Evolutionary conservation across 2,888 invertebrate genomes (phyloP).

Genomic region (Cephus spinipes): DNA sequence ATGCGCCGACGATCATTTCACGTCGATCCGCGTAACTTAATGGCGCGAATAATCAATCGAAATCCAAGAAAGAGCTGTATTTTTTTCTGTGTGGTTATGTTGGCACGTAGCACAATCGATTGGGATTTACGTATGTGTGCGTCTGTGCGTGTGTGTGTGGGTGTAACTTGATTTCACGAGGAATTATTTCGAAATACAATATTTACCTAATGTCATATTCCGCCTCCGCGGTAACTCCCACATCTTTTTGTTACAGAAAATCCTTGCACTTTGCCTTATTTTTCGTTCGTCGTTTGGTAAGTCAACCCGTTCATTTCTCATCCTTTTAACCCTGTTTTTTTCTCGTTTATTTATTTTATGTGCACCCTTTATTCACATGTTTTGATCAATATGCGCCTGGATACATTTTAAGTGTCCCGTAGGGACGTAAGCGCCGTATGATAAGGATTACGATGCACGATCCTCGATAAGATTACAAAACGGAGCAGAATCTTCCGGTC

Average conservation of each 20-base stretch:
- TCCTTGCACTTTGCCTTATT: conserved; percentile 4
- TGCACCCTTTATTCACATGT: conserved; percentile 21
- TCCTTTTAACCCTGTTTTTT: conserved; percentile 15
- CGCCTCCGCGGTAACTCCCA: not conserved
- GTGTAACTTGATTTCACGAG: not conserved
- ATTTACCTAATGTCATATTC: not conserved
- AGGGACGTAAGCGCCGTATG: not conserved
- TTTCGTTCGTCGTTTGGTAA: conserved; percentile 9
- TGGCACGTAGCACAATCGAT: not conserved
- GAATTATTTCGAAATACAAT: not conserved
- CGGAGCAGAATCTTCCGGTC: not conserved
- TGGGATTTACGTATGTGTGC: not conserved
- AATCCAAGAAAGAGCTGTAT: not conserved
- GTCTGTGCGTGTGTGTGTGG: not conserved
- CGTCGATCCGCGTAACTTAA: not conserved
- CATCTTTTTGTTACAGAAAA: conserved; percentile 9
- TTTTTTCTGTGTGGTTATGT: not conserved
- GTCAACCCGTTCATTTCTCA: conserved; percentile 6
- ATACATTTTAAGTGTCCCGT: not conserved
- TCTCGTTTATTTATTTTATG: conserved; percentile 21
- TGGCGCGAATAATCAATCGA: not conserved
- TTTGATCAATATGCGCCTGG: conserved; percentile 6
- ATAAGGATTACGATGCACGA: not conserved
- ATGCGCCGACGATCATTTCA: not conserved
- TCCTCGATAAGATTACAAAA: not conserved